Base-by-base conservation (phyloP, 2,113 vertebrate genomes). In the Empidonax alnorum region DNA sequence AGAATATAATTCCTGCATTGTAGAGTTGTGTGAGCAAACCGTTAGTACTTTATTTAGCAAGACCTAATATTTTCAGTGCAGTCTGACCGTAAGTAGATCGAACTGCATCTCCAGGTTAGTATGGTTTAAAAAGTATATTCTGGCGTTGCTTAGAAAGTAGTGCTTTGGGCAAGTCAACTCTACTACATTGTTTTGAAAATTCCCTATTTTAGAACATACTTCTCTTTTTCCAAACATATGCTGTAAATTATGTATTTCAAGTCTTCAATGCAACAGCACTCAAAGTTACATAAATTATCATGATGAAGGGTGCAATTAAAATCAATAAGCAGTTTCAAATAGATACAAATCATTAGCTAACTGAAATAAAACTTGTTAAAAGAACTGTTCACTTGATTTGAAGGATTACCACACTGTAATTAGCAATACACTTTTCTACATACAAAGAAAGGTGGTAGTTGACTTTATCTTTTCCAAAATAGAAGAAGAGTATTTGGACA, bases 301-400 rank as follows among this genome's bases (percentile, higher is more conserved):
- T 13, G 47, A 96, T 68, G 82, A 93, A 91, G 81, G 53, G 44
- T 93, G 74, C 62, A 95, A 94, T 94, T 95, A 94, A 96, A 94
- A 94, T 83, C 90, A 95, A 52, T 82, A 94, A 88, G 67, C 22
- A 65, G 74, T 61, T 94, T 85, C 82, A 83, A 87, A 87, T 10
- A 69, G 37, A 82, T 31, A 91, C 31, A 90, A 90, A 90, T 90
- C 44, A 94, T 90, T 66, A 93, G 81, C 31, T 87, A 91, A 87
- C 90, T 82, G 62, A 95, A 94, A 87, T 76, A 81, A 93, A 89
- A 91, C 53, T 87, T 88, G 41, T 52, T 91, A 84, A 84, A 86
- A 77, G 68, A 91, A 90, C 14, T 22, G 52, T 73, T 94, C 47
- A 44, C 50, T 84, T 67, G 56, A 73, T 94, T 62, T 91, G 73